These are phyloP conservation scores for Macropodus opercularis DNA, from an alignment of 2,797 vertebrate genomes.

Conservation along the genomic window DNA sequence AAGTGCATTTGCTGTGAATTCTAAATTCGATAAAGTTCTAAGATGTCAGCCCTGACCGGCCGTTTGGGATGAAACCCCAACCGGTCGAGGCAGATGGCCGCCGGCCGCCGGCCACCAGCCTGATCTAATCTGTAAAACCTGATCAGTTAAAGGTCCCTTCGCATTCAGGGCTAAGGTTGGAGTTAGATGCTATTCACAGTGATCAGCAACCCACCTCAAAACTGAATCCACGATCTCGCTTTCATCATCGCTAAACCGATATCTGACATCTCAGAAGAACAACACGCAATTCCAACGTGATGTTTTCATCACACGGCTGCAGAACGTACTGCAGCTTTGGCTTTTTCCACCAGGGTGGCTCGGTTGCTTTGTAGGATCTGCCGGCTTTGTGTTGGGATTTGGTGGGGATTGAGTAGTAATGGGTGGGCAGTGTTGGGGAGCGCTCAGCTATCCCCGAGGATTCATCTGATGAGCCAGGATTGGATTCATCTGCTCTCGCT, in stretches of 20 bases:
- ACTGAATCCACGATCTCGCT: slow-evolving; percentile 3
- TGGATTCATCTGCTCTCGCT: slow-evolving; percentile 80
- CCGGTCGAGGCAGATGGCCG: too few relatives aligned
- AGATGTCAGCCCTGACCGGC: too few relatives aligned
- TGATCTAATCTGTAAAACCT: too few relatives aligned
- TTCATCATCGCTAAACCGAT: slow-evolving; percentile 36
- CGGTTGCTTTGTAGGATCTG: slow-evolving; percentile 56
- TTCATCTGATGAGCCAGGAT: slow-evolving; percentile 78
- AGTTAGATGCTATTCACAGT: slow-evolving; percentile 10
- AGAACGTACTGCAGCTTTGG: neutral
- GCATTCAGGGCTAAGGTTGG: too few relatives aligned
- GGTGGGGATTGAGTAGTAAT: slow-evolving; percentile 77
- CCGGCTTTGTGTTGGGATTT: slow-evolving; percentile 76
- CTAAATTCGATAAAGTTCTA: neutral
- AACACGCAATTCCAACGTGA: slow-evolving; percentile 16
- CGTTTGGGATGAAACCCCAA: too few relatives aligned
- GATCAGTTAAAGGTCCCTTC: too few relatives aligned
- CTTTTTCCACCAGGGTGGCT: slow-evolving; percentile 20
- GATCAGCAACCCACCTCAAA: slow-evolving; percentile 50
- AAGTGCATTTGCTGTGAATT: neutral
- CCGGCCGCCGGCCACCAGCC: too few relatives aligned
- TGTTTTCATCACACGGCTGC: slow-evolving; percentile 19
- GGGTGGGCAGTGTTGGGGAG: slow-evolving; percentile 73
- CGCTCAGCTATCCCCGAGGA: slow-evolving; percentile 68
- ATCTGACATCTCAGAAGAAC: slow-evolving; percentile 28